Evolutionary conservation across 2,113 vertebrate genomes (phyloP), one percentile per base, ranked within the genome.

Genomic region (Bos taurus): DNA sequence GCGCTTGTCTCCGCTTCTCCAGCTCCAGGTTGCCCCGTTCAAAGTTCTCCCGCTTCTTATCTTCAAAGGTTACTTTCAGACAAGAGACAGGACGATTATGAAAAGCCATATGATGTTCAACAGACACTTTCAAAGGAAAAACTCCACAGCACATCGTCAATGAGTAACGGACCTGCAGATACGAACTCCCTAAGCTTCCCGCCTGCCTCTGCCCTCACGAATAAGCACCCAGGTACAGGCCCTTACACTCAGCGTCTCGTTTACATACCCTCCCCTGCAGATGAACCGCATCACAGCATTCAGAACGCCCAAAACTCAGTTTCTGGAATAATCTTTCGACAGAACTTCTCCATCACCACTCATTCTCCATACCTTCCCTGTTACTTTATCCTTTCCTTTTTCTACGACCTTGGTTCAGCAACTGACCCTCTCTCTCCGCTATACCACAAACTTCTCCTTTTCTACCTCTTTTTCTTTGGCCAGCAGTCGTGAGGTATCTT

Each of bases 21-120:
- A 99, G 98, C 96, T 99, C 99, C 98, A 99, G 99, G 97, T 99
- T 99, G 25, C 99, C 99, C 5, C 99, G 99, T 97, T 99, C 99
- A 74, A 99, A 99, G 98, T 99, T 99, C 98, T 99, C 99, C 50
- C 99, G 98, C 97, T 99, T 99, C 98, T 99, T 99, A 97, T 99
- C 99, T 98, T 99, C 99, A 92, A 99, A 99, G 0, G 99, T 99
- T 93, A 99, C 99, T 99, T 67, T 0, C 59, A 93, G 0, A 48
- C 60, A 67, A 11, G 67, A 36, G 71, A 94, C 64, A 57, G 14
- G 11, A 21, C 0, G 4, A 19, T 6, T 15, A 33, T 0, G 62
- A 90, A 13, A 95, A 88, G 83, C 52, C 78, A 25, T 36, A 71
- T 28, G 28, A 17, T 26, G 40, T 84, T 43, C 33, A 83, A 46